Percentiles rank a stretch among this genome's conserved stretches.
Conservation (phyloP, 2,797 vertebrate genomes). For the Squalus acanthias region DNA sequence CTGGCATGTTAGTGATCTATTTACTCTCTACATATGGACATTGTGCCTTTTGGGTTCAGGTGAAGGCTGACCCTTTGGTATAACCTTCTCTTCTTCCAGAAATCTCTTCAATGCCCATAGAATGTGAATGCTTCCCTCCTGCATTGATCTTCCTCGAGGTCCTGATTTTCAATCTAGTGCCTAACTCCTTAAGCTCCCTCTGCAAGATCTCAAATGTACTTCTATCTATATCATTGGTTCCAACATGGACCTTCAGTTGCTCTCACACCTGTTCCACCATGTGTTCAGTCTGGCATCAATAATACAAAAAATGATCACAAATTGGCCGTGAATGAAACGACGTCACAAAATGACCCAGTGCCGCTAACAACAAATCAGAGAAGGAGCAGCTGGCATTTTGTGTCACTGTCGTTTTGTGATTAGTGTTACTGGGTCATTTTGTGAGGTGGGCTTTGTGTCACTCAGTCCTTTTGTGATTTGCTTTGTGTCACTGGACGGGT, state of each 20-base stretch:
- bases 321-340: neutral
- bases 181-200: neutral
- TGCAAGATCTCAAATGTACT: neutral
- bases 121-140: neutral
- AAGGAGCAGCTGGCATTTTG: neutral
- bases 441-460: neutral
- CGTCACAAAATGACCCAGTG: neutral
- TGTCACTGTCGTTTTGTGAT: neutral
- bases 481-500: neutral
- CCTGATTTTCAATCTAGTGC: neutral
- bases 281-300: neutral
- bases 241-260: neutral
- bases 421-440: too few species aligned
- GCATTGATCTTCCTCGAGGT: neutral
- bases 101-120: neutral
- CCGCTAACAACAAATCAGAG: neutral
- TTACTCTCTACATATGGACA: neutral
- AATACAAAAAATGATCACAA: neutral
- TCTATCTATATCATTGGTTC: neutral
- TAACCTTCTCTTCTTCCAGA: neutral
- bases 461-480: neutral
- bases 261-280: neutral
- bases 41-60: neutral
- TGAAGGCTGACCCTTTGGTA: neutral
- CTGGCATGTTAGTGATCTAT: neutral